A percentile compares a stretch with the other conserved stretches of the same genome.
Evolutionary conservation across 2,888 invertebrate genomes (phyloP).

Genomic region (Lingula anatina): DNA sequence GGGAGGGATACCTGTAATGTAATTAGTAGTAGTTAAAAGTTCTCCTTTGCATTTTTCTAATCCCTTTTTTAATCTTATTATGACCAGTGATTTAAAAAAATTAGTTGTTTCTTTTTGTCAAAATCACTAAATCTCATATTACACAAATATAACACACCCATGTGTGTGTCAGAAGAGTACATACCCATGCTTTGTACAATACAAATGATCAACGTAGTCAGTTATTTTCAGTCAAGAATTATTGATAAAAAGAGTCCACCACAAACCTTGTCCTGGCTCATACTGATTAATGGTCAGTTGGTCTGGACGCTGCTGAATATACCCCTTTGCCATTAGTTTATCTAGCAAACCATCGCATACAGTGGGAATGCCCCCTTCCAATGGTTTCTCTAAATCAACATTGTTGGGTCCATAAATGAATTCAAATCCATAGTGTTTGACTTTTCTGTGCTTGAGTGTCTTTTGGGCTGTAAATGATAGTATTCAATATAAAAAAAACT

Average conservation of each 20-base stretch:
- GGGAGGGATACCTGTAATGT: slow-evolving; percentile 74
- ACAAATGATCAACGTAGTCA: no score
- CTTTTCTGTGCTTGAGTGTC: slow-evolving; percentile 69
- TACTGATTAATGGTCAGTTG: slow-evolving; percentile 55
- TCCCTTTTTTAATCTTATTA: no score
- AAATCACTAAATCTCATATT: no score
- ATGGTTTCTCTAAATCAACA: slow-evolving; percentile 68
- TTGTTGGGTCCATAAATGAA: slow-evolving; percentile 84
- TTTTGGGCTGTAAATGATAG: slow-evolving; percentile 13
- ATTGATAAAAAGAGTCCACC: no score
- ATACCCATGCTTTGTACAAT: no score
- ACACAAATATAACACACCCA: no score
- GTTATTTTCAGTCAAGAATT: no score
- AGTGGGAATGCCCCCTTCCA: slow-evolving; percentile 63
- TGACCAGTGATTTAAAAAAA: no score
- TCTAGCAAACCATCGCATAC: slow-evolving; percentile 66
- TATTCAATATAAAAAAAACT: background rate
- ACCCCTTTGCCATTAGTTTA: slow-evolving; percentile 55
- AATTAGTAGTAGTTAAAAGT: no score
- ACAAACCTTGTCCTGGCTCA: slow-evolving; percentile 53
- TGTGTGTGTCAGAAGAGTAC: no score
- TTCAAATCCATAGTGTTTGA: slow-evolving; percentile 87
- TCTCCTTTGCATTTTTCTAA: no score
- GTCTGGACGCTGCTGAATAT: slow-evolving; percentile 37
- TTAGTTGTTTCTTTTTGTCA: no score